These are phyloP conservation scores for Diloba caeruleocephala DNA, from an alignment of 2,888 invertebrate genomes.

Conservation along the genomic window DNA sequence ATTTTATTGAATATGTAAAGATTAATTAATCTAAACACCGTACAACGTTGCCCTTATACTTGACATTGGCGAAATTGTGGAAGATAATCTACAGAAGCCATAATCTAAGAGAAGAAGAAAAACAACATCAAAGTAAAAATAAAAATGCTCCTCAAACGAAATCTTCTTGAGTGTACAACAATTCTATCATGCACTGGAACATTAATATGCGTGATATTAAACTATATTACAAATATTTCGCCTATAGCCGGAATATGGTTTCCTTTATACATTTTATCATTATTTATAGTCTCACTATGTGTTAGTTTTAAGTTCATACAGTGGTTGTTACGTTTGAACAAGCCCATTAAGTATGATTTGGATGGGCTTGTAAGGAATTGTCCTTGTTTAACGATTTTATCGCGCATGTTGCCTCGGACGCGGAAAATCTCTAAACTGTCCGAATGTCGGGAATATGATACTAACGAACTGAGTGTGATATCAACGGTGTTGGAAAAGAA, in stretches of 20 bases:
- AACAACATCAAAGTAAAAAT: background rate
- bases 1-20: too few species aligned
- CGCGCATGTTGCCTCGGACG: constrained; percentile 62
- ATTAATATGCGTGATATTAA: constrained; percentile 70
- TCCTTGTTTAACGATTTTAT: constrained; percentile 66
- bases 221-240: constrained; percentile 79
- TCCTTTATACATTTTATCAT: constrained; percentile 72
- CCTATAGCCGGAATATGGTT: constrained; percentile 82
- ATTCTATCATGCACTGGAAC: constrained; percentile 72
- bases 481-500: constrained; percentile 82
- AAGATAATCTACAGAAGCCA: too few species aligned
- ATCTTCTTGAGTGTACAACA: constrained; percentile 73
- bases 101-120: too few species aligned
- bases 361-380: constrained; percentile 66
- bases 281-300: constrained; percentile 81
- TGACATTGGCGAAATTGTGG: too few species aligned
- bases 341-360: constrained; percentile 84
- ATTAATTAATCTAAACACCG: too few species aligned
- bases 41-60: too few species aligned
- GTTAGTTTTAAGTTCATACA: constrained; percentile 87
- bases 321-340: constrained; percentile 85
- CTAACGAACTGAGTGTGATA: constrained; percentile 82
- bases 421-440: constrained; percentile 30
- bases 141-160: constrained; percentile 77
- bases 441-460: constrained; percentile 78